Evolutionary conservation across 2,888 invertebrate genomes (phyloP).

Genomic region (Meganola albula): DNA sequence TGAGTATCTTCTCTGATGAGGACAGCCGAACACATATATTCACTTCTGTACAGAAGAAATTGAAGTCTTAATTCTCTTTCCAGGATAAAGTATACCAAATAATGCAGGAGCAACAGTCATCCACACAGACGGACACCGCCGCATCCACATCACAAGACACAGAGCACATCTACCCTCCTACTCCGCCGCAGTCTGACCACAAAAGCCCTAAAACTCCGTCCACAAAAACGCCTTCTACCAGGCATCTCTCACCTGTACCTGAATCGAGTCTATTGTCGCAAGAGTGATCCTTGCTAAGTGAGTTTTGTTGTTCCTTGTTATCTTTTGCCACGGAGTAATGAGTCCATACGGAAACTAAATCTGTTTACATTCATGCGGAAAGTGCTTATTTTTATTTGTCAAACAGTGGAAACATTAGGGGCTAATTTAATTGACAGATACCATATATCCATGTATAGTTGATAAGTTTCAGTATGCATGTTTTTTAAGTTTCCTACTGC

Average conservation of each 20-base stretch:
- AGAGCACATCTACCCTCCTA: constrained; percentile 60
- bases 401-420: neutral
- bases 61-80: neutral
- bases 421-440: neutral
- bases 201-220: constrained; percentile 62
- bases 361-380: neutral
- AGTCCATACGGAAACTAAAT: neutral
- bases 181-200: constrained; percentile 66
- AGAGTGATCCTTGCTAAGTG: constrained; percentile 22
- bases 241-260: constrained; percentile 31
- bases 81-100: constrained; percentile 63
- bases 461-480: neutral
- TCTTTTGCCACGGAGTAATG: constrained; percentile 10
- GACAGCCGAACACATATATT: neutral
- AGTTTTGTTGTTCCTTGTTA: constrained; percentile 25
- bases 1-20: no score
- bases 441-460: neutral
- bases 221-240: constrained; percentile 54
- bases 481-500: neutral
- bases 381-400: neutral
- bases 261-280: constrained; percentile 32
- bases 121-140: constrained; percentile 30
- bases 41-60: no score
- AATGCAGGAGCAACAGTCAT: constrained; percentile 41
- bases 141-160: constrained; percentile 36